A percentile compares a stretch with the other conserved stretches of the same genome.
Conservation (phyloP, 1,140 invertebrate genomes). For the Ridgeia piscesae region DNA sequence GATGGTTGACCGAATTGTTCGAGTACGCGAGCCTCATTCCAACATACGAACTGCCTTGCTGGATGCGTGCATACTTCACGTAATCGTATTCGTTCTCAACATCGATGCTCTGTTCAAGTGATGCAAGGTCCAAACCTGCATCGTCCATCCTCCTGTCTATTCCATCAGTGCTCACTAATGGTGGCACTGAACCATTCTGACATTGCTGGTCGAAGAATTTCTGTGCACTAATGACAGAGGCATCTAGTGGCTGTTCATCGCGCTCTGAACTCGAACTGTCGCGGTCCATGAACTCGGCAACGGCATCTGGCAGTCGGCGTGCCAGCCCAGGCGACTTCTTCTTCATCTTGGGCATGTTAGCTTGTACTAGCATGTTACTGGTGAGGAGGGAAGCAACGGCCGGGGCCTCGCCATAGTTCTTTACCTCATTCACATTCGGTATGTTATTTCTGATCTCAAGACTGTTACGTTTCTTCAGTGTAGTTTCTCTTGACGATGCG, state of each 20-base stretch:
- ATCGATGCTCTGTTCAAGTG: constrained; percentile 38
- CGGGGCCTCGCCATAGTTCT: constrained; percentile 44
- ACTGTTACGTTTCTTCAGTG: constrained; percentile 46
- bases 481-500: background rate
- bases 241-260: constrained; percentile 14
- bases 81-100: constrained; percentile 61
- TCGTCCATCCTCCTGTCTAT: background rate
- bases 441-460: constrained; percentile 56
- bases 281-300: background rate
- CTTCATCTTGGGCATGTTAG: constrained; percentile 48
- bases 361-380: constrained; percentile 32
- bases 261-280: constrained; percentile 21
- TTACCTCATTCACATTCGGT: constrained; percentile 48
- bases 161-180: background rate
- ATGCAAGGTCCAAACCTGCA: background rate
- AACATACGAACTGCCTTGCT: constrained; percentile 75
- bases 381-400: constrained; percentile 33
- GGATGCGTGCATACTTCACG: constrained; percentile 78
- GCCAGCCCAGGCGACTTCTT: constrained; percentile 56
- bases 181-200: background rate
- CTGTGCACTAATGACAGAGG: constrained; percentile 35
- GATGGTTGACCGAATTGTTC: constrained; percentile 45
- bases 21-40: constrained; percentile 72
- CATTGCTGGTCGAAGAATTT: constrained; percentile 12
- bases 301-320: constrained; percentile 42